These are phyloP conservation scores for Temnothorax nylanderi DNA, from an alignment of 1,140 invertebrate species.

Conservation along the genomic window DNA sequence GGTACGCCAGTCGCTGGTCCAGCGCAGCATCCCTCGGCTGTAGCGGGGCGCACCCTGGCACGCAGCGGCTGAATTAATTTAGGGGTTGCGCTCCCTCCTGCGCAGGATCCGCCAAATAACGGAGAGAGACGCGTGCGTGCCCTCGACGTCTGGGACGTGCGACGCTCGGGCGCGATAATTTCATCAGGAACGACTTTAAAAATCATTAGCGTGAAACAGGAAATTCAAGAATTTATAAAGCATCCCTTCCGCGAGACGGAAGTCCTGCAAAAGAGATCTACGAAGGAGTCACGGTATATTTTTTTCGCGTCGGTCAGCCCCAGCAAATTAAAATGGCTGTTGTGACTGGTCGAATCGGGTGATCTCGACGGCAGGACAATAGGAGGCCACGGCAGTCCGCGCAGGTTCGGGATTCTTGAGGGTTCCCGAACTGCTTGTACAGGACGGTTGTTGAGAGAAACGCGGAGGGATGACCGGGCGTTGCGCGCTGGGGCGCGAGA, in stretches of 20 bases:
- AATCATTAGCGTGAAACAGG: neutral
- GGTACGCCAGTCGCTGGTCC: slow-evolving; percentile 81
- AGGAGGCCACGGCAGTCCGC: neutral
- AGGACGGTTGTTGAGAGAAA: neutral
- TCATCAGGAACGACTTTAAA: slow-evolving; percentile 28
- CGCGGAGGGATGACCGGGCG: slow-evolving; percentile 55
- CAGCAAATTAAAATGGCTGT: slow-evolving; percentile 77
- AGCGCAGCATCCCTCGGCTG: slow-evolving; percentile 75
- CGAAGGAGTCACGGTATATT: neutral
- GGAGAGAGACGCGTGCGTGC: slow-evolving; percentile 67
- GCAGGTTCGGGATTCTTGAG: neutral
- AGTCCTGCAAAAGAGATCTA: neutral
- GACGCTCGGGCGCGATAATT: slow-evolving; percentile 51
- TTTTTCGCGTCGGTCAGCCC: neutral
- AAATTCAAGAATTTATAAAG: neutral
- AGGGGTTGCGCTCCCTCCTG: slow-evolving; percentile 71
- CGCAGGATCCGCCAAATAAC: slow-evolving; percentile 73
- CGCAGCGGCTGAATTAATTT: slow-evolving; percentile 58
- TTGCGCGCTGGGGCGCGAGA: slow-evolving; percentile 73
- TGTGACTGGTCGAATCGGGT: slow-evolving; percentile 63
- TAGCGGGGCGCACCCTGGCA: slow-evolving; percentile 70
- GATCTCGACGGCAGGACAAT: neutral
- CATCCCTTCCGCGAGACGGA: neutral
- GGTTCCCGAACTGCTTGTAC: neutral
- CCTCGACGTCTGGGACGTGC: slow-evolving; percentile 6